Evolutionary conservation across 2,113 vertebrate species (phyloP), one percentile per base, ranked within the genome.

Genomic region (Dunckerocampus dactyliophorus): DNA sequence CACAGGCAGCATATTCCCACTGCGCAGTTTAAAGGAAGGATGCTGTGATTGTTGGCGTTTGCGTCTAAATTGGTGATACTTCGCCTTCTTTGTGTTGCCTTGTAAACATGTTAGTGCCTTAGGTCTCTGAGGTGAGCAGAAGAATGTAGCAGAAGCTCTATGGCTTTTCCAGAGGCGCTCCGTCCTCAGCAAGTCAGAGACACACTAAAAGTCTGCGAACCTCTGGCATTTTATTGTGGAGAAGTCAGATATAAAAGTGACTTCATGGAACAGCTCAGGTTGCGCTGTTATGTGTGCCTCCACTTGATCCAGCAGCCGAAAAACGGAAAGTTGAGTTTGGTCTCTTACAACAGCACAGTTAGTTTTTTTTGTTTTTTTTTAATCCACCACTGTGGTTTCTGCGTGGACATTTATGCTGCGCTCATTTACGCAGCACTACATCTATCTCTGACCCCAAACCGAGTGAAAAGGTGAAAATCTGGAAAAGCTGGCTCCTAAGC

Each of bases 81-180:
- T n/a, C n/a, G n/a, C n/a, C n/a, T n/a, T n/a, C n/a, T n/a, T n/a
- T n/a, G n/a, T n/a, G n/a, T 45, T 24, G 53, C 71, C 83, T 87
- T 88, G 82, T 68, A 86, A 88, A 88, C 74, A 72, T 45, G 63
- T 88, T 83, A 87, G 69, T 31, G 17, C 8, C n/a, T 71, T 46
- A 70, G 75, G 71, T 80, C 84, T 85, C 86, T 69, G 82, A 79
- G 79, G 79, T 60, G 69, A 74, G 58, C 46, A 15, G 59, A 87
- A 70, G 63, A 85, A 83, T 79, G 82, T 59, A 63, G 64, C 69
- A 53, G 59, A 19, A 76, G 67, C 43, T 80, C 48, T 70, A 88
- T 87, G 69, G 62, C 28, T 89, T 90, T 88, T 83, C 61, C 87
- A 88, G 86, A 82, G 59, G 53, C 22, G 3, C 48, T 13, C 3